Percentiles rank a stretch among this genome's conserved stretches.
Conservation (phyloP, 2,888 invertebrate species). For the Eulithis testata region DNA sequence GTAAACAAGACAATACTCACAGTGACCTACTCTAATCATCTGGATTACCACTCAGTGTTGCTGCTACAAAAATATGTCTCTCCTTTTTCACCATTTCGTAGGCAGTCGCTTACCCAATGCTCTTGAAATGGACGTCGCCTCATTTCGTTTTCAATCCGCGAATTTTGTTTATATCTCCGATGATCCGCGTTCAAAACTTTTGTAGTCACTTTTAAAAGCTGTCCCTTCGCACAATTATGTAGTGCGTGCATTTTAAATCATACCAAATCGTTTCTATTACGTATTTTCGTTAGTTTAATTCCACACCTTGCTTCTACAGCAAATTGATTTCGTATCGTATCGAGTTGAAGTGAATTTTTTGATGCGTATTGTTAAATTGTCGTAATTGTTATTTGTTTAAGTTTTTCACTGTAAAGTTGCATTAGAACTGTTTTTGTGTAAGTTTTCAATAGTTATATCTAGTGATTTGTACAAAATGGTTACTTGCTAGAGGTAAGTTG, state of each 20-base stretch:
- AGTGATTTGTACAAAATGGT: conserved; percentile 46
- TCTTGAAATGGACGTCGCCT: conserved; percentile 80
- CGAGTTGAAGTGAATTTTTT: conserved; percentile 39
- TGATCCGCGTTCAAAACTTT: conserved; percentile 80
- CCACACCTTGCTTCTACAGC: conserved; percentile 46
- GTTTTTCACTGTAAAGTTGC: conserved; percentile 50
- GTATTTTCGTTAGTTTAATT: conserved; percentile 61
- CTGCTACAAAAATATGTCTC: conserved; percentile 70
- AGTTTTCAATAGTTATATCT: conserved; percentile 51
- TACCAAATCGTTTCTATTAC: conserved; percentile 65
- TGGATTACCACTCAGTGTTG: conserved; percentile 60
- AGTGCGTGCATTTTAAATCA: conserved; percentile 69
- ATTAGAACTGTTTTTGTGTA: conserved; percentile 58
- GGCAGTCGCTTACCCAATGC: conserved; percentile 80
- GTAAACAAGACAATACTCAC: too few species aligned
- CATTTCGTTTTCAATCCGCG: conserved; percentile 65
- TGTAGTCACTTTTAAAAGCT: conserved; percentile 76
- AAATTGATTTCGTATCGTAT: conserved; percentile 46
- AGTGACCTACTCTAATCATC: conserved; percentile 34
- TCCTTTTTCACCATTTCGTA: conserved; percentile 71
- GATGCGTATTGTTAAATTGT: conserved; percentile 45
- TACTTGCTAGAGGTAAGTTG: conserved; percentile 45
- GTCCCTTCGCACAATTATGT: conserved; percentile 67
- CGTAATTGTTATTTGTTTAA: conserved; percentile 49
- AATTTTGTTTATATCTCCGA: conserved; percentile 82